These are phyloP conservation scores for Cantharis rufa DNA, from an alignment of 2,888 invertebrate species.

Conservation along the genomic window DNA sequence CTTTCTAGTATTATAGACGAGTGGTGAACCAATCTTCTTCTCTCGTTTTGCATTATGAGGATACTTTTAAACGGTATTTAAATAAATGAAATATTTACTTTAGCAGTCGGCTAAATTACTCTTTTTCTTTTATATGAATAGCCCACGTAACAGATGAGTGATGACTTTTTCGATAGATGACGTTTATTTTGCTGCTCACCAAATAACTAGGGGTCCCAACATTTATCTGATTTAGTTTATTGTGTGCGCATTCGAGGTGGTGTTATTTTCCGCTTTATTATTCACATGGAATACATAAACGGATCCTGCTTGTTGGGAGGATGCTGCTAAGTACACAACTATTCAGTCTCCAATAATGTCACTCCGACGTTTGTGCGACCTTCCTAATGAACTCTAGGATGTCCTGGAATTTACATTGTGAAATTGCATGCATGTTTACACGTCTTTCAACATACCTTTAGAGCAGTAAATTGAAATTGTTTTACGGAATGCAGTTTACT, in stretches of 20 bases:
- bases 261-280: conserved; percentile 31
- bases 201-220: conserved; percentile 4
- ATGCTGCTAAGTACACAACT: conserved; percentile 17
- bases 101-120: conserved; percentile 10
- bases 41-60: conserved; percentile 17
- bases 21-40: conserved; percentile 19
- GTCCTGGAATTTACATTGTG: conserved; percentile 24
- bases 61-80: conserved; percentile 12
- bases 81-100: conserved; percentile 5
- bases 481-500: background rate
- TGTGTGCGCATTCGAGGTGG: conserved; percentile 12
- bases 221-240: conserved; percentile 27
- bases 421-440: conserved; percentile 17
- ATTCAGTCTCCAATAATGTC: conserved; percentile 26
- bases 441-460: conserved; percentile 16
- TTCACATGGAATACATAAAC: conserved; percentile 29
- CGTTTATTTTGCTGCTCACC: conserved; percentile 15
- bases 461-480: background rate
- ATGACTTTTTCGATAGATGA: conserved; percentile 23
- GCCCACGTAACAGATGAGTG: conserved; percentile 14
- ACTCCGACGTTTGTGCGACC: conserved; percentile 26
- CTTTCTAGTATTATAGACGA: conserved; percentile 27
- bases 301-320: conserved; percentile 11
- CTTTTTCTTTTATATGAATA: background rate
- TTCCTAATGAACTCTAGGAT: conserved; percentile 23